Conservation (phyloP, 2,113 vertebrate species). For the Euleptes europaea region DNA sequence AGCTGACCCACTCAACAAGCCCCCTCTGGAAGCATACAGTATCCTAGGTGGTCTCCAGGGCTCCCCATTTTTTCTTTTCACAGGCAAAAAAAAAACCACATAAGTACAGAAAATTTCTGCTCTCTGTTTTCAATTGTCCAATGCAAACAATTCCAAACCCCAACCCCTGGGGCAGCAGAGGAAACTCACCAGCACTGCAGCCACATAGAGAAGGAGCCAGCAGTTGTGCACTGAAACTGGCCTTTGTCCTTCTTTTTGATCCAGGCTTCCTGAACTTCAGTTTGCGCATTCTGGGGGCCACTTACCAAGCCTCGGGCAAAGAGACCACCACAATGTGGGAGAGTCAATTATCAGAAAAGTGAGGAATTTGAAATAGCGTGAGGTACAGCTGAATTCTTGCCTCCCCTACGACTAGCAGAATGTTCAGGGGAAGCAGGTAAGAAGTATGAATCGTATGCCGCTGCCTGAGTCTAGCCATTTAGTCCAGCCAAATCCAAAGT, state of each 20-base stretch:
- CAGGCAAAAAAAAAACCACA: background rate
- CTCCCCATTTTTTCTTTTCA: conserved; percentile 9
- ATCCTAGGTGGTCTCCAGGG: conserved; percentile 27
- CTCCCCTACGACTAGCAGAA: background rate
- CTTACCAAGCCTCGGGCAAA: background rate
- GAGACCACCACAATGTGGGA: background rate
- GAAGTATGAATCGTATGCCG: background rate
- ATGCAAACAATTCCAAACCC: conserved; percentile 10
- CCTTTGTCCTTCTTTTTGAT: background rate
- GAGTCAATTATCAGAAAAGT: background rate
- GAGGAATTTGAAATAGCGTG: background rate
- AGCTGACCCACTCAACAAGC: background rate
- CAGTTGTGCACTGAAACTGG: background rate
- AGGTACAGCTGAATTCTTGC: background rate
- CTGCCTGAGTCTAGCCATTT: background rate
- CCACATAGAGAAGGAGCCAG: background rate
- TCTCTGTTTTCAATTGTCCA: conserved; percentile 24
- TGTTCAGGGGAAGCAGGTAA: background rate
- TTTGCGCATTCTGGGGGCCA: background rate
- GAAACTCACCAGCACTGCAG: background rate
- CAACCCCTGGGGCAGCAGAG: background rate
- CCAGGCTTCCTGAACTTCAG: background rate
- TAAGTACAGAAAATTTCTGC: background rate
- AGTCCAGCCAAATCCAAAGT: background rate
- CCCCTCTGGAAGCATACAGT: background rate